Evolutionary conservation across 1,140 invertebrate genomes (phyloP).

Genomic region (Saccostrea echinata): DNA sequence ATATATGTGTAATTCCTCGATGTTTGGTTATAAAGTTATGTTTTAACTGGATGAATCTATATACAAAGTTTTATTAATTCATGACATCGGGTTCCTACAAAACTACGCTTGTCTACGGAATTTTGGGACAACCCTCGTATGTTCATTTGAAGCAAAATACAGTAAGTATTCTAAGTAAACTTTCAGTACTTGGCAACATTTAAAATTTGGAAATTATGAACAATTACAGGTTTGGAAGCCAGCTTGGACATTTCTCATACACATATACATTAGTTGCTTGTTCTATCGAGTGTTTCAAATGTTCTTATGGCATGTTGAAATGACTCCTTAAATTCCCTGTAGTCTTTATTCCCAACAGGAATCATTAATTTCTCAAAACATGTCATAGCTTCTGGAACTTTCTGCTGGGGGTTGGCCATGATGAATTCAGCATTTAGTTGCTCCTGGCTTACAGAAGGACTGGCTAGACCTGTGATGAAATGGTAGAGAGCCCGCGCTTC

Average conservation of each 20-base stretch:
- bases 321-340: conserved; percentile 43
- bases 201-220: neutral
- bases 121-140: too few species aligned
- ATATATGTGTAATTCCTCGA: too few species aligned
- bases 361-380: conserved; percentile 41
- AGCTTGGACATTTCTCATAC: neutral
- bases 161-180: too few species aligned
- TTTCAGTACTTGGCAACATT: too few species aligned
- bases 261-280: neutral
- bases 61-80: too few species aligned
- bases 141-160: too few species aligned
- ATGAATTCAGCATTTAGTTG: conserved; percentile 42
- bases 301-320: conserved; percentile 42
- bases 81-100: too few species aligned
- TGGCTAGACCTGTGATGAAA: conserved; percentile 48
- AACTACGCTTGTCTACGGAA: too few species aligned
- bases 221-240: neutral
- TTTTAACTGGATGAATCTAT: too few species aligned
- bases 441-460: conserved; percentile 44
- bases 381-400: conserved; percentile 40
- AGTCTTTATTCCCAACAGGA: conserved; percentile 44
- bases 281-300: neutral
- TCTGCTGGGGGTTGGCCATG: conserved; percentile 2
- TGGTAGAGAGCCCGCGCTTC: conserved; percentile 39
- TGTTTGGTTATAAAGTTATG: too few species aligned